Evolutionary conservation across 2,888 invertebrate genomes (phyloP), one percentile per base, ranked within the genome.

Genomic region (Aphelenchoides bicaudatus): DNA sequence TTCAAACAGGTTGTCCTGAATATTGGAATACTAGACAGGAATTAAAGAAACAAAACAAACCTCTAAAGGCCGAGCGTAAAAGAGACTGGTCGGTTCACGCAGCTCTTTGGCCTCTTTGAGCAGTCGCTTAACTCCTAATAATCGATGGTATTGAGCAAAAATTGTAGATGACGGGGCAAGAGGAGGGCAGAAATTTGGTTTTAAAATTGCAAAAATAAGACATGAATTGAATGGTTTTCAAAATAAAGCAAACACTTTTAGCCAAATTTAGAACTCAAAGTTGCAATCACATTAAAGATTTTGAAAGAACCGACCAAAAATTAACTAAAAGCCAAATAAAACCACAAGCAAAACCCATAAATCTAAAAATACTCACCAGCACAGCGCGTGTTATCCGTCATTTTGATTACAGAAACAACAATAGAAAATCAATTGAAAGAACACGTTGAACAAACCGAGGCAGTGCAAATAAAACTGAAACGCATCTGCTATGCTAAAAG

Each of bases 71-170:
- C 87, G 86, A 10, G 91, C 91, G 81, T 85, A 87, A 80, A 89
- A 91, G 80, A 91, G 88, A 76, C 90, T 90, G 0, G 91, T 91
- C 3, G 91, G 87, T 70, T 88, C 87, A 29, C 86, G 85, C 65
- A 92, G 82, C 81, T 94, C 92, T 62, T 82, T 80, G 8, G 92
- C 92, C 82, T 93, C 93, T 77, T 88, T 84, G 90, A 93, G 90
- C 70, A 93, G 83, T 53, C 93, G 85, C 82, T 92, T 91, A 3
- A 93, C 92, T 79, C 91, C 92, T 87, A 28, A 47, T 66, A n/a
- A 13, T 16, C 16, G 2, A 46, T n/a, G 3, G 1, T 3, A 25
- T 21, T 3, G 30, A 48, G 16, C 29, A 10, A n/a, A 34, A 13
- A 34, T 13, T 34, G 13, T 13, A n/a, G 43, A 19, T 21, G 16